These are phyloP conservation scores for Syrrhaptes paradoxus DNA, from an alignment of 2,113 vertebrate species.

Conservation along the genomic window DNA sequence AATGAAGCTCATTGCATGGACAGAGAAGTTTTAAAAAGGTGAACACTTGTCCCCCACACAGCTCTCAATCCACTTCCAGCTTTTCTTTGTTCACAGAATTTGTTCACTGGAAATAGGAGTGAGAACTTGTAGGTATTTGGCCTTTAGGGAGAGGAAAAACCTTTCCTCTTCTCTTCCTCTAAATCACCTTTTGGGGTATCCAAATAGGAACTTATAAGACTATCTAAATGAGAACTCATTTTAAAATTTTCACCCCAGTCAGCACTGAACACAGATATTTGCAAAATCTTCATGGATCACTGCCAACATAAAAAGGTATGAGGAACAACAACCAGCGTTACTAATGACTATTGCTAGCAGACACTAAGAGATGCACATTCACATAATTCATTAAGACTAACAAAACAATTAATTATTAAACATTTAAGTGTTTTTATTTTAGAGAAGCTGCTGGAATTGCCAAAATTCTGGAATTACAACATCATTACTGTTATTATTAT, in stretches of 20 bases:
- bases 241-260: background rate
- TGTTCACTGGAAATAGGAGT: background rate
- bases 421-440: background rate
- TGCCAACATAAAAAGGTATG: background rate
- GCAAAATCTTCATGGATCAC: background rate
- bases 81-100: background rate
- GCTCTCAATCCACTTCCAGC: background rate
- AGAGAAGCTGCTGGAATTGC: background rate
- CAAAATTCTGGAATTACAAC: background rate
- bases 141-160: background rate
- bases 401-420: background rate
- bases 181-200: background rate
- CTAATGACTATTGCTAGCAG: background rate
- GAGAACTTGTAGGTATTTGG: background rate
- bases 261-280: background rate
- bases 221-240: background rate
- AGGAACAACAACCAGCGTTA: background rate
- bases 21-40: background rate
- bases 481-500: background rate
- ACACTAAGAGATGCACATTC: background rate
- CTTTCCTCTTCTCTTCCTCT: background rate
- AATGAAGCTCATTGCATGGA: accelerated
- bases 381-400: background rate
- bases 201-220: background rate
- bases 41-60: background rate